These are phyloP conservation scores for Habropoda laboriosa DNA, from an alignment of 1,140 invertebrate genomes.

Conservation along the genomic window DNA sequence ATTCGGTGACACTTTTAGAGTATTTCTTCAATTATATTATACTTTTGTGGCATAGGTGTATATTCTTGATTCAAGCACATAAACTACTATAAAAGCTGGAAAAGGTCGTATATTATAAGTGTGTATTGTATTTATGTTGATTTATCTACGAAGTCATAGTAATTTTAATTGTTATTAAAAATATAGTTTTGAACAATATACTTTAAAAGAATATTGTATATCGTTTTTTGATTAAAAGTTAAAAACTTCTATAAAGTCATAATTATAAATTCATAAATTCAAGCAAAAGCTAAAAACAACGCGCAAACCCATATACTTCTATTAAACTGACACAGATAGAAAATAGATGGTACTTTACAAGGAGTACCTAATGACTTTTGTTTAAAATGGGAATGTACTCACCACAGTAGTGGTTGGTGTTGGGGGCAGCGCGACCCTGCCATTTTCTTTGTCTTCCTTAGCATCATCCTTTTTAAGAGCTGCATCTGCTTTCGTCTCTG, in stretches of 20 bases:
- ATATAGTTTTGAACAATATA: neutral
- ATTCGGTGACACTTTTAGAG: no score
- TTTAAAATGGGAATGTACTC: slow-evolving; percentile 71
- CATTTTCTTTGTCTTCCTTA: slow-evolving; percentile 81
- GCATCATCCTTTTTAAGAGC: slow-evolving; percentile 78
- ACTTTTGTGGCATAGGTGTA: no score
- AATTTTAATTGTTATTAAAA: neutral
- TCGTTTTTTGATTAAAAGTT: neutral
- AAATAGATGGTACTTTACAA: slow-evolving; percentile 38
- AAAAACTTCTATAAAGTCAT: slow-evolving; percentile 8
- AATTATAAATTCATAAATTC: neutral
- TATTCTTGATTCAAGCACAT: no score
- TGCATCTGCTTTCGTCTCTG: slow-evolving; percentile 79
- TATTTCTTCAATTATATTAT: no score
- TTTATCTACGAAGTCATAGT: neutral
- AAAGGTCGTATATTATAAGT: neutral
- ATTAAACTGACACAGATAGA: slow-evolving; percentile 19
- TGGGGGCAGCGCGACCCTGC: slow-evolving; percentile 72
- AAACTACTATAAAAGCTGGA: no score
- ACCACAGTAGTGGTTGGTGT: slow-evolving; percentile 74
- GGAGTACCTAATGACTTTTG: slow-evolving; percentile 53
- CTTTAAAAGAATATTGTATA: neutral
- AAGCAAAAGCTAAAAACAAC: slow-evolving; percentile 32
- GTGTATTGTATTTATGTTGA: neutral
- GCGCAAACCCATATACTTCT: slow-evolving; percentile 7